Evolutionary conservation across 2,113 vertebrate genomes (phyloP), one percentile per base, ranked within the genome.

Genomic region (Anguilla japonica): DNA sequence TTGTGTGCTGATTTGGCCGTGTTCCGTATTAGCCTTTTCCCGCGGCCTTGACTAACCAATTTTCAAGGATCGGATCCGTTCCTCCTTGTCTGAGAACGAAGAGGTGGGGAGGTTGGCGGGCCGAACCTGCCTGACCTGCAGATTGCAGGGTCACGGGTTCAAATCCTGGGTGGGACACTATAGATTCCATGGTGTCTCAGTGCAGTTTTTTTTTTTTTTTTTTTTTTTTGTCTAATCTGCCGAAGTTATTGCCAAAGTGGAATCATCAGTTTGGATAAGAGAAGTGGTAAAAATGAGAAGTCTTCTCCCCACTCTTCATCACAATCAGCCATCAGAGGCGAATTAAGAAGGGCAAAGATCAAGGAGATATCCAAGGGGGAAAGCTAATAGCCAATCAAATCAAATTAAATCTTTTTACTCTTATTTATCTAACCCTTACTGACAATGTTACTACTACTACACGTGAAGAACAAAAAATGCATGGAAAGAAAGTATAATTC

Each of bases 201-300:
- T 89, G 34, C 34, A 34, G 34, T 34, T 34, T 34, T 34, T 34
- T 34, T 34, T 34, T 34, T 34, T 34, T 34, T 34, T 34, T 34
- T 34, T 91, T 91, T 90, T 86, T 87, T 93, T 91, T 46, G 43
- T 46, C 8, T 46, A 46, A 94, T 92, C 91, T 90, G 93, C 34
- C 34, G 34, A 34, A 92, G 95, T 94, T 94, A 93, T 92, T 93
- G 90, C 87, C 79, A 87, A 80, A 88, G 90, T 91, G 93, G 92
- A 83, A 71, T 79, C 67, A 85, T 87, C 88, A 78, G 84, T 92
- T 92, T 87, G 87, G 91, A 93, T 92, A 93, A 92, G 89, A 34
- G 34, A 34, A 34, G 34, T 34, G 34, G 92, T 91, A 93, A 94
- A 93, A 92, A 92, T 91, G 82, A 92, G 89, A 90, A 90, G 90